A percentile compares a stretch with the other conserved stretches of the same genome.
phyloP scores from a whole-genome alignment of 2,797 vertebrate genomes.

The Octomys mimax region DNA sequence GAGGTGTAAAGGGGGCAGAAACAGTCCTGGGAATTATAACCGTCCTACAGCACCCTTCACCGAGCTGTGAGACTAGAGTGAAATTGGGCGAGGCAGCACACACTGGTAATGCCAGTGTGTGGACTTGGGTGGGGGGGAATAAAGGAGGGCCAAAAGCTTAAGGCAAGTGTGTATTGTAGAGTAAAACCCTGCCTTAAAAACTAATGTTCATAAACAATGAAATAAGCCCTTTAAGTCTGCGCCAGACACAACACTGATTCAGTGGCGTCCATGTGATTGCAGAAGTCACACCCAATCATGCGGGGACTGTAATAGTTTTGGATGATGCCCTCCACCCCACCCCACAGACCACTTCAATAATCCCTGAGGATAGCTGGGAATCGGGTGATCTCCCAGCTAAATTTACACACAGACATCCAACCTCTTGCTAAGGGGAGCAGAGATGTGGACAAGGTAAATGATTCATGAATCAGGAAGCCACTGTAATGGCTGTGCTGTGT shows the following conservation, averaged over 20 bases:
- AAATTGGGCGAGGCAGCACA: not conserved
- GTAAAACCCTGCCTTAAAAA: not conserved
- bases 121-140: not conserved
- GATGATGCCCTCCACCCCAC: not conserved
- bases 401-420: not conserved
- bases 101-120: no score
- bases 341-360: not conserved
- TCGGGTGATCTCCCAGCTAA: not conserved
- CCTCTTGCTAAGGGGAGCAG: slow-evolving; percentile 8
- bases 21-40: not conserved
- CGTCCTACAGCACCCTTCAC: not conserved
- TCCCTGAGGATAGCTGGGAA: not conserved
- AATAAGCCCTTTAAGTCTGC: not conserved
- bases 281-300: not conserved
- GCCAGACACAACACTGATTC: not conserved
- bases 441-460: not conserved
- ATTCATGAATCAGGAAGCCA: not conserved
- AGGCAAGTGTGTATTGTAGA: not conserved
- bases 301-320: not conserved
- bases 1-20: not conserved
- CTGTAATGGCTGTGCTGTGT: not conserved
- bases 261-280: not conserved
- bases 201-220: not conserved
- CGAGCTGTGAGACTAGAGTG: not conserved
- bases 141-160: not conserved